Conservation (phyloP, 2,113 vertebrate species). For the Neolamprologus longior region DNA sequence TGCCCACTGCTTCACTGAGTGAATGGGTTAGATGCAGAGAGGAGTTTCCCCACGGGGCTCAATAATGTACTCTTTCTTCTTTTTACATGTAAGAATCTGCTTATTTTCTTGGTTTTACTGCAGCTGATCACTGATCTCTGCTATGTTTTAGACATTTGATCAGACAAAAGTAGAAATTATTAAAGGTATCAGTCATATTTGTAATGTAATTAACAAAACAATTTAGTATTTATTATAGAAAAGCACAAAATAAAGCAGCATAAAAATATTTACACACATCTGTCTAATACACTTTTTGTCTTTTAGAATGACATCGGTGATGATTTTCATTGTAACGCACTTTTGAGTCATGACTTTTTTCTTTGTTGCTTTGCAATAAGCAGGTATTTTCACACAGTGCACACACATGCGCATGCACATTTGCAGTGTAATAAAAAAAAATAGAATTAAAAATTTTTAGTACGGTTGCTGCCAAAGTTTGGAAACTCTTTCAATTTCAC, state of each 20-base stretch:
- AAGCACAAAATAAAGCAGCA: background rate
- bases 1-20: background rate
- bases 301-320: background rate
- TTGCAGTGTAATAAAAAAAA: background rate
- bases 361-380: background rate
- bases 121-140: background rate
- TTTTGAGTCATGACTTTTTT: background rate
- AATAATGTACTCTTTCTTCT: fast-evolving
- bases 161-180: background rate
- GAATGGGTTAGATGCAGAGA: background rate
- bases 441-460: fast-evolving
- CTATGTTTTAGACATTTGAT: background rate
- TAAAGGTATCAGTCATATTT: background rate
- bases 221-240: background rate
- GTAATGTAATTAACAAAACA: background rate
- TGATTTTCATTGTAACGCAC: background rate
- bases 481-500: background rate
- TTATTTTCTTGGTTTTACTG: background rate
- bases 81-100: background rate
- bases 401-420: background rate
- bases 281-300: background rate
- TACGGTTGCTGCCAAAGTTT: background rate
- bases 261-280: background rate
- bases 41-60: fast-evolving
- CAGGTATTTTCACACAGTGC: background rate